phyloP scores from a whole-genome alignment of 2,797 vertebrate species.

The Onychomys torridus region DNA sequence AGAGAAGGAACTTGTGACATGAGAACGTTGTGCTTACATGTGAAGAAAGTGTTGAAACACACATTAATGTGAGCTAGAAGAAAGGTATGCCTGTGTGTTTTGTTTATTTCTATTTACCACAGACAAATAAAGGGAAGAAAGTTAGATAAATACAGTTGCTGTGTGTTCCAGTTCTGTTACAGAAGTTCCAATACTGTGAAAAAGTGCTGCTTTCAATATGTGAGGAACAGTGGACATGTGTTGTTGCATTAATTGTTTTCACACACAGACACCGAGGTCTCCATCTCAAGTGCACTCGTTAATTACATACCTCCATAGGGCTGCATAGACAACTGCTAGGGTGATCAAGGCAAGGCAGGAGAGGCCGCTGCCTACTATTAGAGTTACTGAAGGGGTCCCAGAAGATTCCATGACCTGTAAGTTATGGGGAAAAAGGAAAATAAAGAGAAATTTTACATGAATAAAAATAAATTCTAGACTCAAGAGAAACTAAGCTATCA shows the following conservation, averaged over 20 bases:
- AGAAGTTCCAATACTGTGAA: slow-evolving; percentile 38
- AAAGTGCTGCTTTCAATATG: not conserved
- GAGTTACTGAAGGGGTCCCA: slow-evolving; percentile 98
- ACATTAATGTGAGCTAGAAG: not conserved
- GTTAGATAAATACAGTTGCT: slow-evolving; percentile 49
- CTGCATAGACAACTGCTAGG: slow-evolving; percentile 96
- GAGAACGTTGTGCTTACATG: not conserved
- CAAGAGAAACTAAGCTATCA: slow-evolving; percentile 53
- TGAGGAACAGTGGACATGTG: slow-evolving; percentile 14
- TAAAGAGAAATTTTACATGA: slow-evolving; percentile 47
- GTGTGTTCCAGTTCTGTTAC: slow-evolving; percentile 19
- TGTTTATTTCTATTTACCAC: not conserved
- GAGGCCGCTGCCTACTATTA: slow-evolving; percentile 99
- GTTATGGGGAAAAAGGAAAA: slow-evolving; percentile 70
- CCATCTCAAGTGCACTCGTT: slow-evolving; percentile 41
- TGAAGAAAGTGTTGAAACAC: slow-evolving; percentile 60
- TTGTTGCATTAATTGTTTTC: slow-evolving; percentile 53
- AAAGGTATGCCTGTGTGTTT: not conserved
- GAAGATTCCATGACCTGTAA: slow-evolving; percentile 98
- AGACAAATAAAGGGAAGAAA: slow-evolving; percentile 59
- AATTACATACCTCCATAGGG: slow-evolving; percentile 96
- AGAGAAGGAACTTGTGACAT: not conserved
- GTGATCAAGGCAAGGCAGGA: slow-evolving; percentile 98
- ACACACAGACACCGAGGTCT: slow-evolving; percentile 18
- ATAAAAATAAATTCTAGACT: slow-evolving; percentile 72